Percentiles rank a stretch among this genome's conserved stretches.
phyloP scores from a whole-genome alignment of 2,113 vertebrate species.

The Aptenodytes forsteri region DNA sequence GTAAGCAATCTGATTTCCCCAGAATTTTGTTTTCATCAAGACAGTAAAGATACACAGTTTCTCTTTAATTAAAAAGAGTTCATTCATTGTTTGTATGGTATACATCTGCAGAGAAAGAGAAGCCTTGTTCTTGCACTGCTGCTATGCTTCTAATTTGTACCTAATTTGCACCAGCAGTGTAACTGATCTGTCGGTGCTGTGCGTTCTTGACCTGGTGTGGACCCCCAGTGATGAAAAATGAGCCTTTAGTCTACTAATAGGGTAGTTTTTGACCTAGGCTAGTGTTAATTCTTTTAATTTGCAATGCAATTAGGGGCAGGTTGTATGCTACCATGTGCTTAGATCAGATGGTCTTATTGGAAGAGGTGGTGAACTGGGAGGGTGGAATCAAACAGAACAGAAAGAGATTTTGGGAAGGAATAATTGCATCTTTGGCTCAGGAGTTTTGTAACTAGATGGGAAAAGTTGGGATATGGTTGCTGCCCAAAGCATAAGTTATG shows the following conservation, averaged over 20 bases:
- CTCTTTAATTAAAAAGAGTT: neutral
- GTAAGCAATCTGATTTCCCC: neutral
- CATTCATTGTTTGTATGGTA: neutral
- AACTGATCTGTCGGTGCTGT: neutral
- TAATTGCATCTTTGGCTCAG: neutral
- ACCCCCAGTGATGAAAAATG: neutral
- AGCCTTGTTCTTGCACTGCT: neutral
- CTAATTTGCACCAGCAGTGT: slow-evolving; percentile 35
- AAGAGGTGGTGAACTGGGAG: neutral
- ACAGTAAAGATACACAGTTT: neutral
- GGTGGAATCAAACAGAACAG: neutral
- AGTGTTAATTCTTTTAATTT: neutral
- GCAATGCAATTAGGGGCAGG: neutral
- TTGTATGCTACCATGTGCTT: neutral
- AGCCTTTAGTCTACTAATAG: neutral
- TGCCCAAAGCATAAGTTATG: neutral
- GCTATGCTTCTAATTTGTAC: slow-evolving; percentile 12
- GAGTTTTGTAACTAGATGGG: neutral
- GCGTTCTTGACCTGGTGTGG: neutral
- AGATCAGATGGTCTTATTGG: neutral
- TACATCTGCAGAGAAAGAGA: neutral
- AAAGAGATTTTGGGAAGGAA: neutral
- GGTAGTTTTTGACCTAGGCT: neutral
- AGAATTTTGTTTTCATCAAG: neutral
- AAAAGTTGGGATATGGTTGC: neutral